Percentiles rank a stretch among this genome's conserved stretches.
Evolutionary conservation across 2,888 invertebrate genomes (phyloP).

Genomic region (Isotomurus palustris): DNA sequence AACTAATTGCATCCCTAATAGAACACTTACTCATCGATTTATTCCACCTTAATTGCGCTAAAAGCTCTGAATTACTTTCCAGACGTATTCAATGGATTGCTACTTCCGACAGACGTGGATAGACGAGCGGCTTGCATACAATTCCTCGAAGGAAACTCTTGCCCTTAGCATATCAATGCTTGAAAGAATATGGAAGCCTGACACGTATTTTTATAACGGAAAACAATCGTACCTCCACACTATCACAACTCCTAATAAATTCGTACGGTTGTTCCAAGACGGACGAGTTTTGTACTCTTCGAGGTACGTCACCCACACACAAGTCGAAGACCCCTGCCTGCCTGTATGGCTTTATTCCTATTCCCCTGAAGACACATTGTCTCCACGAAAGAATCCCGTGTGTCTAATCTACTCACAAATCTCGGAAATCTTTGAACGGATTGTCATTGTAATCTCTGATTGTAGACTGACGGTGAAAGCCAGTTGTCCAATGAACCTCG

Average conservation of each 20-base stretch:
- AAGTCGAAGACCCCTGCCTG: too few species aligned
- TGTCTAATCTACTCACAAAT: too few species aligned
- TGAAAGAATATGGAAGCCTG: conserved; percentile 77
- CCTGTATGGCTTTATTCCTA: too few species aligned
- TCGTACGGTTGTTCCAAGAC: conserved; percentile 69
- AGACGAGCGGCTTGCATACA: conserved; percentile 69
- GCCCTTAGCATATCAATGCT: conserved; percentile 75
- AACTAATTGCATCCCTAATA: too few species aligned
- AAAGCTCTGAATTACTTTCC: too few species aligned
- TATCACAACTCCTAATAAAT: conserved; percentile 79
- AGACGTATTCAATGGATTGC: conserved; percentile 83
- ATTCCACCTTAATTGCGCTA: too few species aligned
- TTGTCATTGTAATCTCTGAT: conserved; percentile 28
- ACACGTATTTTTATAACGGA: conserved; percentile 63
- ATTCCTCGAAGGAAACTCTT: conserved; percentile 59
- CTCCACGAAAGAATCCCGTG: too few species aligned
- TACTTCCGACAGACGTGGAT: conserved; percentile 83
- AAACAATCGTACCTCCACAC: conserved; percentile 77
- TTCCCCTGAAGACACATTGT: too few species aligned
- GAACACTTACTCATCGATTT: too few species aligned
- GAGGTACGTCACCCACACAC: conserved; percentile 59
- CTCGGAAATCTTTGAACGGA: not conserved
- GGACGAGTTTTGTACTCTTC: conserved; percentile 71
- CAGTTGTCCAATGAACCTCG: conserved; percentile 77
- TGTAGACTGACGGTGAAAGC: conserved; percentile 75